Evolutionary conservation across 2,797 vertebrate species (phyloP).

Genomic region (Scyliorhinus canicula): DNA sequence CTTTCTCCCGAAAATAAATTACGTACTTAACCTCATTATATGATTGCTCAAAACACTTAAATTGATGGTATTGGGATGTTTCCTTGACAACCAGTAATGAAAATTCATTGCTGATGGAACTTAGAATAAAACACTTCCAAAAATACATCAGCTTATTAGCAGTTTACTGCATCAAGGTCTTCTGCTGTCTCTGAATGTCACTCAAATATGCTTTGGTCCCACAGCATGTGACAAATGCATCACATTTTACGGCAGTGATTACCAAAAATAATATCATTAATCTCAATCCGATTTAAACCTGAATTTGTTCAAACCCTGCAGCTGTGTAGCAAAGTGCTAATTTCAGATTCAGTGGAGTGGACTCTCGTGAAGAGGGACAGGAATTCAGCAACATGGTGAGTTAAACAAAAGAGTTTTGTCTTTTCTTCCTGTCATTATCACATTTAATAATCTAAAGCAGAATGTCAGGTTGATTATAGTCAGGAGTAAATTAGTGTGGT

Average conservation of each 20-base stretch:
- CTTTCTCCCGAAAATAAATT: conserved; percentile 12
- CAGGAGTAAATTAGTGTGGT: neutral
- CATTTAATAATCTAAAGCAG: neutral
- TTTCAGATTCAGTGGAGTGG: neutral
- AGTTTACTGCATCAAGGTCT: neutral
- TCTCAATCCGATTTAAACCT: neutral
- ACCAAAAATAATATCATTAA: conserved; percentile 23
- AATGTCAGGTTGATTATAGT: conserved; percentile 8
- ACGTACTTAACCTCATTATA: conserved; percentile 28
- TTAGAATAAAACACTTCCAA: neutral
- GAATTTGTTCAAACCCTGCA: neutral
- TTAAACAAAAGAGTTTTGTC: neutral
- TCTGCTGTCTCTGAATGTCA: conserved; percentile 4
- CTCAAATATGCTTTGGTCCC: neutral
- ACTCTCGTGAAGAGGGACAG: neutral
- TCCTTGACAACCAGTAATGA: conserved; percentile 27
- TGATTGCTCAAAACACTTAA: conserved; percentile 23
- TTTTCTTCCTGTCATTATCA: neutral
- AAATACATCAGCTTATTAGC: conserved; percentile 13
- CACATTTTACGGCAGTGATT: neutral
- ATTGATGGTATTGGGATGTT: conserved; percentile 1
- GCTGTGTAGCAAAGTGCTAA: conserved; percentile 3
- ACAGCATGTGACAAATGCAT: neutral
- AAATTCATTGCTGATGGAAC: conserved; percentile 15
- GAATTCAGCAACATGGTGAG: neutral